Base-by-base conservation (phyloP, 1,140 invertebrate genomes). In the Trichonephila clavipes region DNA sequence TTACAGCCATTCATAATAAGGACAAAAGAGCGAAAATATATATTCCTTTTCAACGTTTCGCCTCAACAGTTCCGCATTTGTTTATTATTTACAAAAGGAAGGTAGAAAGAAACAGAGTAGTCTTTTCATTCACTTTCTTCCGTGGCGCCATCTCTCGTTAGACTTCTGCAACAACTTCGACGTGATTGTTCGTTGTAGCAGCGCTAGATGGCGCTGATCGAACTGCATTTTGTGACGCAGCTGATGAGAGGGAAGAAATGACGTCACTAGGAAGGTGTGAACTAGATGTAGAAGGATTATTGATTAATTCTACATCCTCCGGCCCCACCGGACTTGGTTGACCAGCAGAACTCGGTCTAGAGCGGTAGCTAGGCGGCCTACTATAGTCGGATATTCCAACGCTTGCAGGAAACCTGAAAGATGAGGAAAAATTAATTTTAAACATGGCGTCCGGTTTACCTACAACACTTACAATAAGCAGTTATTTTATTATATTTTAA, bases 241-340 rank as follows among this genome's bases (percentile, higher is more conserved):
- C 58, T 34, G 92, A 40, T 18, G 91, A 72, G 64, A 82, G 51
- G 44, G 90, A 66, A 77, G 92, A 93, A 58, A 93, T 93, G 92
- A 93, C 92, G 85, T 93, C 92, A 93, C 85, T 88, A 28, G 92
- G 86, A 82, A 93, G 92, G 92, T 93, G 92, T 88, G 92, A 93
- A 85, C 86, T 93, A 61, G 92, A 93, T 93, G 92, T 93, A 93
- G 92, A 87, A 66, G 91, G 83, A 81, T 93, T 93, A 94, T 89
- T 89, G 93, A 90, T 94, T 66, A 94, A 69, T 83, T 94, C 93
- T 59, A 94, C 87, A 66, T 94, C 93, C 40, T 94, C 93, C 44
- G 81, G 34, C n/a, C 93, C 88, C 1, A 94, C 93, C 58, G 93
- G 93, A 86, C 93, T 94, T 1, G 93, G 93, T 69, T 94, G 93